These are phyloP conservation scores for Pitangus sulphuratus DNA, from an alignment of 2,797 vertebrate genomes.

Conservation along the genomic window DNA sequence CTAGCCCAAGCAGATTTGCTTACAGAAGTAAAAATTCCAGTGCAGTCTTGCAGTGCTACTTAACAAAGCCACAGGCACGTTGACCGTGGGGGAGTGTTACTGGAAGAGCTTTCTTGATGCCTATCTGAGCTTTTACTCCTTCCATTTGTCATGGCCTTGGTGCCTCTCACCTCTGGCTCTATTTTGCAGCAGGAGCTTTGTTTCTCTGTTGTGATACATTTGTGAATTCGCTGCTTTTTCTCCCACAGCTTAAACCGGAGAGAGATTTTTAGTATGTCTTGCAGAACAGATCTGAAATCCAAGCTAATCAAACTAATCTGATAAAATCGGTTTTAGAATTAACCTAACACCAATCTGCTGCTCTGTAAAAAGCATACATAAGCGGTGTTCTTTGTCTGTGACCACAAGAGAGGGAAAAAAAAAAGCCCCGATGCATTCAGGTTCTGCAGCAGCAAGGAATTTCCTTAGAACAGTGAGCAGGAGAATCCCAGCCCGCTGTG, in stretches of 20 bases:
- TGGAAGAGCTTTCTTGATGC: background rate
- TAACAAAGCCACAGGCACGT: background rate
- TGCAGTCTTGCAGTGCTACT: background rate
- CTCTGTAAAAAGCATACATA: background rate
- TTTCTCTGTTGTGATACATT: background rate
- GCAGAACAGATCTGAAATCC: conserved; percentile 11
- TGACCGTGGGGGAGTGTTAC: background rate
- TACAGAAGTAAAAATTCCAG: background rate
- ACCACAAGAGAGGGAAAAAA: accelerated
- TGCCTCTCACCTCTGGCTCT: background rate
- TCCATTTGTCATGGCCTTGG: background rate
- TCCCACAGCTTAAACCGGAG: background rate
- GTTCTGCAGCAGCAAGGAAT: background rate
- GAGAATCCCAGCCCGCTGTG: background rate
- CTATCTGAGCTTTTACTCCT: background rate
- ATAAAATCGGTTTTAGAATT: conserved; percentile 15
- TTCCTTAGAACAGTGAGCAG: background rate
- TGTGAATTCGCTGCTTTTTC: background rate
- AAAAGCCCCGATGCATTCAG: background rate
- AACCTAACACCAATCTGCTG: conserved; percentile 2
- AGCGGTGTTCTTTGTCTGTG: background rate
- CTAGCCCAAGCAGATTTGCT: background rate
- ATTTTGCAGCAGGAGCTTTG: background rate
- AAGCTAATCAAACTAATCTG: background rate
- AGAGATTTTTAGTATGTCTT: background rate